A percentile compares a stretch with the other conserved stretches of the same genome.
phyloP scores from a whole-genome alignment of 2,113 vertebrate genomes.

The Entelurus aequoreus region DNA sequence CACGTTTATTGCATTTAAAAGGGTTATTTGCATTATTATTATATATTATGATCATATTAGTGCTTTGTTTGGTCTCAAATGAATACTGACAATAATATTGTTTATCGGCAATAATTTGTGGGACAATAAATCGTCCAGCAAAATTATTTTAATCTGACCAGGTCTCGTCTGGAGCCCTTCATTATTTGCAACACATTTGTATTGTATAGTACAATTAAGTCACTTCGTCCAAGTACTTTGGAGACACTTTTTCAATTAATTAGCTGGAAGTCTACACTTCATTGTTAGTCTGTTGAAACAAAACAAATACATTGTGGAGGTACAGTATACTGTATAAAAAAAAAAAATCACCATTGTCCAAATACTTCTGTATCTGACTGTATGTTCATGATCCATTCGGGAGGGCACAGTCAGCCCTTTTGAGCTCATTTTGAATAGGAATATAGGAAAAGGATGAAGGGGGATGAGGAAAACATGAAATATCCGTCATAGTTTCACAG shows the following conservation, averaged over 20 bases:
- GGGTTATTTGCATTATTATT: too few relatives aligned
- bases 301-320: neutral
- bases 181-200: too few relatives aligned
- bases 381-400: conserved; percentile 5
- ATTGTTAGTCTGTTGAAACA: neutral
- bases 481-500: conserved; percentile 18
- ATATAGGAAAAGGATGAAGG: neutral
- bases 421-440: conserved; percentile 5
- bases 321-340: neutral
- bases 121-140: too few relatives aligned
- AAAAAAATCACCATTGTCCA: neutral
- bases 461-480: conserved; percentile 2
- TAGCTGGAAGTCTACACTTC: neutral
- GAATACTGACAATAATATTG: too few relatives aligned
- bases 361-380: neutral
- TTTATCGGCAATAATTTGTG: too few relatives aligned
- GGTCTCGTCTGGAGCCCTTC: too few relatives aligned
- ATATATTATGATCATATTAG: too few relatives aligned
- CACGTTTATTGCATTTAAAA: too few relatives aligned
- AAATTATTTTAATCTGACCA: too few relatives aligned
- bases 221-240: neutral
- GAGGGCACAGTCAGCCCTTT: conserved; percentile 39
- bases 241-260: neutral
- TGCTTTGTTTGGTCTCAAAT: too few relatives aligned
- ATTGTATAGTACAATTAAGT: too few relatives aligned